Base-by-base conservation (phyloP, 2,113 vertebrate species). In the Chaetops frenatus region DNA sequence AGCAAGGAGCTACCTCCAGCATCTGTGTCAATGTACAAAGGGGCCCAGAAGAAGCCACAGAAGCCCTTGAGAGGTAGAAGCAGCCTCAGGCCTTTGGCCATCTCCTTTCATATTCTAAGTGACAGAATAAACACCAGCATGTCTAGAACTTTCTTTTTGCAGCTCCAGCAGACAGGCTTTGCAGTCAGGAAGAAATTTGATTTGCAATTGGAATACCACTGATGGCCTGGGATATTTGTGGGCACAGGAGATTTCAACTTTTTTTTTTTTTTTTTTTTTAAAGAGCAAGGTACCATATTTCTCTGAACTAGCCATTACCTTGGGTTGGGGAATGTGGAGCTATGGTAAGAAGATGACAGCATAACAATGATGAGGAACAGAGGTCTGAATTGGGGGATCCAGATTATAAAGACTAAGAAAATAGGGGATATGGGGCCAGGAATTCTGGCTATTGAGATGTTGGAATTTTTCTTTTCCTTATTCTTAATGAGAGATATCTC, bases 251-350 rank as follows among this genome's bases (percentile, higher is more conserved):
- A 50, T 54, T 58, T 71, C 33, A 51, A 42, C 4, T 1, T 69
- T 51, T 17, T 28, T 3, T 3, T 60, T 61, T 14, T 36, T 57
- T 3, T 40, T 27, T 21, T 15, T 62, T 71, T 56, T 35, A 5
- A 58, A 73, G 18, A 62, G 7, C 9, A 20, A 66, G 13, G 7
- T 19, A 29, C 22, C 9, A 5, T 47, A 7, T 80, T 86, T 71
- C 21, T 71, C 10, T 27, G 35, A 86, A 35, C 7, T 27, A 35
- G 24, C 6, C 29, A 38, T 56, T 17, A 17, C 11, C 24, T 65
- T 57, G 47, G 12, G 6, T 0, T 73, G 10, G 40, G 18, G n/a
- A 73, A 20, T 0, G 1, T 38, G 48, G 5, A 9, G 7, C 4
- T 81, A 6, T 25, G 28, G 15, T 40, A 83, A 72, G 38, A 71